Base-by-base conservation (phyloP, 2,888 invertebrate species). In the Agrotis clavis region DNA sequence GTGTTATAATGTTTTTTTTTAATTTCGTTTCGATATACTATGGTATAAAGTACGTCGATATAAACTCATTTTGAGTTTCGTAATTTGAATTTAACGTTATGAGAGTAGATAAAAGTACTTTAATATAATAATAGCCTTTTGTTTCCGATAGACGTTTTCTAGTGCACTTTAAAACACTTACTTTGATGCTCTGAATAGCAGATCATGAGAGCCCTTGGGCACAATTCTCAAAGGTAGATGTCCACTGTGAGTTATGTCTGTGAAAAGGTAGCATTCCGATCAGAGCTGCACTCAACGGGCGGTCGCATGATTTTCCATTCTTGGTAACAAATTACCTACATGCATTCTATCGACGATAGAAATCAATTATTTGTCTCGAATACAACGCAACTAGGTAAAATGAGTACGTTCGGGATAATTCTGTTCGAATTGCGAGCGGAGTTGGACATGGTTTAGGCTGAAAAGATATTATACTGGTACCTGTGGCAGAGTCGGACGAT, bases 201-300 rank as follows among this genome's bases (percentile, higher is more conserved):
- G 50, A 69, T 53, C 63, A 62, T 74, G 71, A 64, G 56, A 71
- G 81, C 84, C 72, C 70, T 74, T 63, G 67, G 71, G 76, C 57
- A 41, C 6, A 35, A 30, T 71, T 41, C 4, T 41, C 25, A 45
- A 60, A 7, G 41, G 19, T 7, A 30, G 6, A 13, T n/a, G 19
- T 48, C 74, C 63, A 77, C 56, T 14, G 11, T 6, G 0, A 62
- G 79, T 57, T n/a, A 65, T 54, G 50, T 50, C 73, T 72, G 14
- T 51, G 60, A 45, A 71, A 56, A 57, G 50, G 35, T 53, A 64
- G 48, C 48, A 54, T 77, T 76, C 51, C 57, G 25, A 51, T 16
- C 19, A 9, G 9, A 68, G 56, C 11, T 18, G 2, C 19, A n/a
- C 25, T 25, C 25, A 13, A 51, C 56, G 25, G 41, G 62, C 19